Base-by-base conservation (phyloP, 2,888 invertebrate species). In the Timema cristinae region DNA sequence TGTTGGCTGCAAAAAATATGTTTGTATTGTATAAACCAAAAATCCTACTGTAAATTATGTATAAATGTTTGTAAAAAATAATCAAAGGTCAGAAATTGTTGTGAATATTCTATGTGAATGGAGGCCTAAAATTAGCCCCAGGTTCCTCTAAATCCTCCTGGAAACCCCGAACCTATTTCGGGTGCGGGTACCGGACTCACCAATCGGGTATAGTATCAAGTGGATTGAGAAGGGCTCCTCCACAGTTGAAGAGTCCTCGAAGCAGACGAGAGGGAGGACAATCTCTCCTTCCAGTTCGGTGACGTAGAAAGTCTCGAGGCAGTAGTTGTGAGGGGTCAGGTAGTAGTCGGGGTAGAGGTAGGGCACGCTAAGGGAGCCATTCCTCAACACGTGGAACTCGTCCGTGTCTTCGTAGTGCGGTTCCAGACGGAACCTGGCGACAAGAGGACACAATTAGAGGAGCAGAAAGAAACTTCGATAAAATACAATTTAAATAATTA, bases 341-440 rank as follows among this genome's bases (percentile, higher is more conserved):
- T 87, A 80, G 0, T 85, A 84, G 48, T 80, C 77, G 66, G 82
- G 82, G 76, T 81, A 83, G 6, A 68, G 32, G 11, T 51, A 59
- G 0, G 87, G 87, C 15, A 84, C 84, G 76, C 85, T 86, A 66
- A 89, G 81, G 0, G 87, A 86, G 32, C 89, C 89, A 76, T 88
- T 88, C 49, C 83, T 78, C 74, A 88, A 79, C 52, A 89, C 83
- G 77, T 86, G 86, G 78, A 87, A 86, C 75, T 85, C 85, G 74
- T 89, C 88, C 50, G 82, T 80, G 73, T 80, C 81, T 66, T 81
- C 79, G 73, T 81, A 77, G 11, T 83, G 81, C 2, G 88, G 87
- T 54, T 86, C 83, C 72, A 89, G 77, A 77, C 84, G 83, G 78
- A 86, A 88, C 79, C 88, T 87, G 81, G 47, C 8, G 32, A 15